These are phyloP conservation scores for Otolemur garnettii DNA, from an alignment of 2,113 vertebrate genomes.

Conservation along the genomic window DNA sequence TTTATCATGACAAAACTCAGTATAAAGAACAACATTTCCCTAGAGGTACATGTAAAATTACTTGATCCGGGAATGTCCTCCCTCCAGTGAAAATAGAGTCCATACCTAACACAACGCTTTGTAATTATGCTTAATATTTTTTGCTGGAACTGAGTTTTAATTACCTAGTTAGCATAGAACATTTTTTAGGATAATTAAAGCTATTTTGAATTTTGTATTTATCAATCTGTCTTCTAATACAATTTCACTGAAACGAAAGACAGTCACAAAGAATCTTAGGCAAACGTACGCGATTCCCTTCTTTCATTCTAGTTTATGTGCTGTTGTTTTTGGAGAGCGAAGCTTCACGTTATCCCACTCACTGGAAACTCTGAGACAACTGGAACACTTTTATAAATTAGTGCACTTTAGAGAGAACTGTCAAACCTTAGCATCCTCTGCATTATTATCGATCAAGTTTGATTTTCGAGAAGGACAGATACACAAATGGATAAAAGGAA, in stretches of 20 bases:
- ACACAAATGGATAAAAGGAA: constrained; percentile 57
- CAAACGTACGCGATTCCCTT: constrained; percentile 85
- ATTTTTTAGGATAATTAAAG: constrained; percentile 79
- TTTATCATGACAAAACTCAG: constrained; percentile 20
- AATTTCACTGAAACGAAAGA: constrained; percentile 86
- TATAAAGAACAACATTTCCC: not conserved
- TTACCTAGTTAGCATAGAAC: not conserved
- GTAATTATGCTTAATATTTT: not conserved
- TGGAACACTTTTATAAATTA: constrained; percentile 22
- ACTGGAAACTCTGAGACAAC: not conserved
- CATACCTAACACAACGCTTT: not conserved
- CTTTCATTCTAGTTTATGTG: constrained; percentile 81
- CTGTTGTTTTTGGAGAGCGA: constrained; percentile 81
- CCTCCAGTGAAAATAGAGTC: not conserved
- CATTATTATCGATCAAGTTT: not conserved
- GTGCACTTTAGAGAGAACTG: not conserved
- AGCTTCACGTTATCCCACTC: constrained; percentile 56
- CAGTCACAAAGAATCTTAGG: constrained; percentile 90
- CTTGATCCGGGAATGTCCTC: not conserved
- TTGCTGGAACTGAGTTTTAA: not conserved
- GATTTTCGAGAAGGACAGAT: constrained; percentile 33
- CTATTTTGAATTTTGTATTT: constrained; percentile 83
- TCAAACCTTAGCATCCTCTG: not conserved
- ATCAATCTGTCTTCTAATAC: constrained; percentile 82
- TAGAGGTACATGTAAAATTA: not conserved